phyloP scores from a whole-genome alignment of 2,888 invertebrate species.

The Cryptophagus acutangulus region DNA sequence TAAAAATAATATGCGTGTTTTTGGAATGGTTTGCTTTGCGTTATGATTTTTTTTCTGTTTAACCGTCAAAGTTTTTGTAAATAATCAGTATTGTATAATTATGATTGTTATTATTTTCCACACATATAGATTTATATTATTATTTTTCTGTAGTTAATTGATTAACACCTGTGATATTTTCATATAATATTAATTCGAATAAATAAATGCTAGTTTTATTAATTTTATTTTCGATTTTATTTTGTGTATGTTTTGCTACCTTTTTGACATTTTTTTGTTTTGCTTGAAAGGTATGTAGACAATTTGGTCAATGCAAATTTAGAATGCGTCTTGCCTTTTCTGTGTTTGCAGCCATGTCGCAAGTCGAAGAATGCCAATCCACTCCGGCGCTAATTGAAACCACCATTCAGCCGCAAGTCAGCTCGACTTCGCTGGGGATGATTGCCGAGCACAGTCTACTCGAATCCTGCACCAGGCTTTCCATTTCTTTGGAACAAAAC shows the following conservation, averaged over 20 bases:
- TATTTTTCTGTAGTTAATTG: constrained; percentile 15
- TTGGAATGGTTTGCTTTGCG: constrained; percentile 14
- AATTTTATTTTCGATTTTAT: constrained; percentile 35
- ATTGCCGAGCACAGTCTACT: constrained; percentile 82
- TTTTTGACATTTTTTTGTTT: constrained; percentile 19
- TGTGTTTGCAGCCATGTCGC: constrained; percentile 73
- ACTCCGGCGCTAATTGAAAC: constrained; percentile 78
- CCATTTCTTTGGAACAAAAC: constrained; percentile 81
- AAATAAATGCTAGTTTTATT: constrained; percentile 38
- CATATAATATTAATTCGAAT: constrained; percentile 29
- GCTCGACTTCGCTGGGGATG: constrained; percentile 67
- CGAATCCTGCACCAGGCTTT: constrained; percentile 80
- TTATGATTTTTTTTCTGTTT: no score
- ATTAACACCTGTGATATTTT: constrained; percentile 41
- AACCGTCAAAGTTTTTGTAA: no score
- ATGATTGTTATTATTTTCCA: constrained; percentile 17
- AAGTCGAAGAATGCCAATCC: constrained; percentile 86
- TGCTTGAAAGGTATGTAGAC: constrained; percentile 16
- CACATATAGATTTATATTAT: constrained; percentile 12
- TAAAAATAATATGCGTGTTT: constrained; percentile 22
- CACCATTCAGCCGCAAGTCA: constrained; percentile 54
- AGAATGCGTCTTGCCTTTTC: no score
- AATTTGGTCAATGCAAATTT: not conserved
- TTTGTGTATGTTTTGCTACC: constrained; percentile 30
- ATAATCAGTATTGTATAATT: constrained; percentile 22